These are phyloP conservation scores for Hyposoter didymator DNA, from an alignment of 2,888 invertebrate genomes.

Conservation along the genomic window DNA sequence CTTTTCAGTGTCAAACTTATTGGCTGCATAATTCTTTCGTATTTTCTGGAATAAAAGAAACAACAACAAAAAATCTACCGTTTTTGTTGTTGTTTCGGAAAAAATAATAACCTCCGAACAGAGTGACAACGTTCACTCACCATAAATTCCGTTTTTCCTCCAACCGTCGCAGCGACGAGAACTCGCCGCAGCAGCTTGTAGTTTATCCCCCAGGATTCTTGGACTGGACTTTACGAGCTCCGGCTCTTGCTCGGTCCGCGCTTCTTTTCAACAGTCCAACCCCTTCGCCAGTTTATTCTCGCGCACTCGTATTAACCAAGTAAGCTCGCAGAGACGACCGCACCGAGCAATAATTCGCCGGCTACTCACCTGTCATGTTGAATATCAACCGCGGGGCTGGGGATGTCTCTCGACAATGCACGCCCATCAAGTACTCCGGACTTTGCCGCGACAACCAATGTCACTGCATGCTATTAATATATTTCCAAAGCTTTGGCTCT, in stretches of 20 bases:
- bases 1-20: too few relatives aligned
- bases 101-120: neutral
- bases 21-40: too few relatives aligned
- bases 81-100: neutral
- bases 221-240: conserved; percentile 23
- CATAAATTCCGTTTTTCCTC: neutral
- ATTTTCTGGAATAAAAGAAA: neutral
- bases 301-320: neutral
- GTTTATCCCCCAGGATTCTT: neutral
- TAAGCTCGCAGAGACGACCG: neutral
- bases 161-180: neutral
- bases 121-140: neutral
- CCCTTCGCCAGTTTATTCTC: neutral
- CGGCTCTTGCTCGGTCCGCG: conserved; percentile 15
- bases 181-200: conserved; percentile 23
- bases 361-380: conserved; percentile 72
- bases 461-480: neutral
- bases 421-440: conserved; percentile 71
- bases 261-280: conserved; percentile 11
- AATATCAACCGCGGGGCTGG: conserved; percentile 63
- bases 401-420: conserved; percentile 76
- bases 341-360: conserved; percentile 72
- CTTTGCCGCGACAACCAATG: conserved; percentile 29
- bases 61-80: neutral
- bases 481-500: conserved; percentile 50